phyloP scores from a whole-genome alignment of 1,140 invertebrate genomes.

The Tetramorium alpestre region DNA sequence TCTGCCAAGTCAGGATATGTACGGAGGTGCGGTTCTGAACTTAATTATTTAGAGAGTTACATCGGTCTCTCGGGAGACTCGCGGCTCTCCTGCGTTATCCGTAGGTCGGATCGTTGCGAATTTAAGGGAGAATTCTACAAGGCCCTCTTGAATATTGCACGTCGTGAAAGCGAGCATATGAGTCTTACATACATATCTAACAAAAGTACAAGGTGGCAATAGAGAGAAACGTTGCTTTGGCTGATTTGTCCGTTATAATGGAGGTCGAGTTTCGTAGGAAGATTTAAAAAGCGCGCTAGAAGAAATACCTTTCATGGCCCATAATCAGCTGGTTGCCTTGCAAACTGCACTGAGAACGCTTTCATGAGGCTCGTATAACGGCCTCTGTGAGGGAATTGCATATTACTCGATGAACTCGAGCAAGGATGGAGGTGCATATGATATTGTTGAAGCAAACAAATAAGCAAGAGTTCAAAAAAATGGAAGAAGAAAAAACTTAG shows the following conservation, averaged over 20 bases:
- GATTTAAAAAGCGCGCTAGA: conserved; percentile 3
- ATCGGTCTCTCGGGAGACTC: conserved; percentile 9
- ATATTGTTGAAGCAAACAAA: conserved; percentile 1
- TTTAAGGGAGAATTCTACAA: conserved; percentile 33
- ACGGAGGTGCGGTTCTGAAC: background rate
- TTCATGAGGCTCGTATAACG: background rate
- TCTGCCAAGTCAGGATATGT: background rate
- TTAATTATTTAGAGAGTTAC: conserved; percentile 50
- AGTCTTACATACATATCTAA: background rate
- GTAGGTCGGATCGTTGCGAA: conserved; percentile 11
- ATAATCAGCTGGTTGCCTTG: conserved; percentile 37
- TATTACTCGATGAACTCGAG: background rate
- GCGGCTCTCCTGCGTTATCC: background rate
- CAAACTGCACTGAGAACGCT: background rate
- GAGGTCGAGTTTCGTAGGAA: background rate
- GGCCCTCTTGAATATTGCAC: conserved; percentile 33
- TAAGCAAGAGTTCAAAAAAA: background rate
- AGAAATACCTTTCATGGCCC: background rate
- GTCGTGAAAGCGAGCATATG: background rate
- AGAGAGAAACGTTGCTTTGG: background rate
- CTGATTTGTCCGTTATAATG: conserved; percentile 1
- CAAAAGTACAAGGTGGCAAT: background rate
- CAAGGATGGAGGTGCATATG: background rate
- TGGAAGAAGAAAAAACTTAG: background rate
- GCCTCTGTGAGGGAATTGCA: background rate